Evolutionary conservation across 35 echinoderm and acorn worm species (phyloP).

Genomic region (Antedon bifida): DNA sequence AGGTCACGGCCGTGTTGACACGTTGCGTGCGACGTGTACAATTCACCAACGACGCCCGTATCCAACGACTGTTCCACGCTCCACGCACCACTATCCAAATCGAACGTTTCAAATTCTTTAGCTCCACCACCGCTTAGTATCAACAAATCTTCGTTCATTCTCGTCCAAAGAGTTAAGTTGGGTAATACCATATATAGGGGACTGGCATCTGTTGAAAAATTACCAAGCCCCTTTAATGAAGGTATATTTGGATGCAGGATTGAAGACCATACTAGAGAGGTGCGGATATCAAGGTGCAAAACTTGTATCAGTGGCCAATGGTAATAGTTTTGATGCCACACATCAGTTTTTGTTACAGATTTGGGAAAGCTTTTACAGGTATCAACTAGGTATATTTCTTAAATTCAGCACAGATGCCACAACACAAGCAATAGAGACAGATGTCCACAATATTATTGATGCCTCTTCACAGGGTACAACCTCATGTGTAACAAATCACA

Average conservation of each 20-base stretch:
- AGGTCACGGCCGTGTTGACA: too few species aligned
- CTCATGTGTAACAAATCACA: neutral
- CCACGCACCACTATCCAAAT: neutral
- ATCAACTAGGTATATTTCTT: neutral
- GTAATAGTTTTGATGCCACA: neutral
- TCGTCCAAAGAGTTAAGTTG: constrained; percentile 11
- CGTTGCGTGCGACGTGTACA: too few species aligned
- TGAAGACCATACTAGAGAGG: neutral
- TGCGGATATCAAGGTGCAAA: neutral
- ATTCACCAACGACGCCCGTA: too few species aligned
- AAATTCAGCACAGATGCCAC: neutral
- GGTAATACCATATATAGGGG: constrained; percentile 31
- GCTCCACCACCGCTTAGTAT: neutral
- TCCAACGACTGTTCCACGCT: too few species aligned
- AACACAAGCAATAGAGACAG: neutral
- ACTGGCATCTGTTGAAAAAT: constrained; percentile 53
- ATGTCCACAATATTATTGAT: neutral
- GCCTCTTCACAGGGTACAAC: neutral
- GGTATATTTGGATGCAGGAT: constrained; percentile 15
- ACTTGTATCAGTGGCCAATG: neutral
- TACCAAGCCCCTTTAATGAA: constrained; percentile 27
- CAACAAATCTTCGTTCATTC: neutral
- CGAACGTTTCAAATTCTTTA: neutral
- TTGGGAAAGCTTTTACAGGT: constrained; percentile 3
- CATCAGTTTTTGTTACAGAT: neutral